Evolutionary conservation across 35 echinoderm and acorn worm species (phyloP), one percentile per base, ranked within the genome.

Genomic region (Heliocidaris tuberculata): DNA sequence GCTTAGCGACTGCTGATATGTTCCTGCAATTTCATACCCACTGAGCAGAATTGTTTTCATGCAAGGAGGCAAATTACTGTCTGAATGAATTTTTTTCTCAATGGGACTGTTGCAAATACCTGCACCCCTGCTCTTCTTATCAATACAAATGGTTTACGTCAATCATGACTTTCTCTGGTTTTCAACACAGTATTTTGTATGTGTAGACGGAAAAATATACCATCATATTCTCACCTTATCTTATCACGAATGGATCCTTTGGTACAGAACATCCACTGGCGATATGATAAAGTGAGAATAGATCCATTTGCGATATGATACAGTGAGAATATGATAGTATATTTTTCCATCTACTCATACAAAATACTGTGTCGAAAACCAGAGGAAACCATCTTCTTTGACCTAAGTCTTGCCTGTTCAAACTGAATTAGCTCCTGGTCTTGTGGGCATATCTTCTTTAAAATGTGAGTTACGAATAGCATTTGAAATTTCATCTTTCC

Each of bases 11-110:
- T 89, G 87, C 31, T 48, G 87, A 12, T 89, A 32, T 89, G 9
- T 89, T 86, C 21, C 21, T 86, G 9, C 87, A 32, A 89, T 47
- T 89, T 89, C 7, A 31, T 48, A 47, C 87, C 31, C 87, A 89
- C 87, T 89, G 87, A 32, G 87, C 87, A 7, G 31, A 89, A 89
- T 47, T 89, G 87, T 89, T 32, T 48, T 48, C 87, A 89, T 48
- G 87, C 87, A 89, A 47, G 47, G 87, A 89, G 19, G 32, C 0
- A 89, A 89, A 47, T 89, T 89, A 48, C 32, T 27, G 19, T 78
- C 65, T 78, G 65, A 78, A 78, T 78, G 65, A n/a, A 78, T 78
- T n/a, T 78, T n/a, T 7, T 21, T 78, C 65, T 24, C 15, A 27
- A n/a, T 78, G 65, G 65, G 27, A 78, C 65, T 78, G 21, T 78